phyloP scores from a whole-genome alignment of 2,888 invertebrate species.

The Lycaena phlaeas region DNA sequence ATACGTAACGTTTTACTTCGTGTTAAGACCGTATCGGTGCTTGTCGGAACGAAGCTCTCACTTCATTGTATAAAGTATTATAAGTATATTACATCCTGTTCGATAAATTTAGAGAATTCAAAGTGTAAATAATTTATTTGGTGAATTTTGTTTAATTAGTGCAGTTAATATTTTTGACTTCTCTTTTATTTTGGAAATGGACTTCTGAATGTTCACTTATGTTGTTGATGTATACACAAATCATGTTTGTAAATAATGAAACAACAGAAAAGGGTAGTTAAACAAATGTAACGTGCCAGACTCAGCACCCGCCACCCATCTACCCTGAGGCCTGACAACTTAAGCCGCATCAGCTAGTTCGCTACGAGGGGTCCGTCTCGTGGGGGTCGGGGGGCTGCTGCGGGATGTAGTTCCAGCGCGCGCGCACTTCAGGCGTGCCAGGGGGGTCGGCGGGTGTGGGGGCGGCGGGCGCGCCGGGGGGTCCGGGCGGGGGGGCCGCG shows the following conservation, averaged over 20 bases:
- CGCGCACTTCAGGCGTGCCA: slow-evolving; percentile 61
- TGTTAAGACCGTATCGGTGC: not conserved
- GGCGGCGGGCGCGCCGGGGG: slow-evolving; percentile 34
- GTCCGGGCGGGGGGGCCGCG: slow-evolving; percentile 42
- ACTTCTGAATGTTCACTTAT: too few species aligned
- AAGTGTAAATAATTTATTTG: too few species aligned
- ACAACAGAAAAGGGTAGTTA: too few species aligned
- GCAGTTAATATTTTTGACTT: too few species aligned
- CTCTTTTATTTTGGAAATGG: too few species aligned
- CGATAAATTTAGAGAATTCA: too few species aligned
- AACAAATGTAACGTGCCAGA: too few species aligned
- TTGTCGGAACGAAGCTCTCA: not conserved
- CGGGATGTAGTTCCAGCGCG: slow-evolving; percentile 68
- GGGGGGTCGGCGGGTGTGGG: slow-evolving; percentile 22
- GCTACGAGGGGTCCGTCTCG: slow-evolving; percentile 53
- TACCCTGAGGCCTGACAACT: not conserved
- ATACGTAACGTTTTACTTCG: not conserved
- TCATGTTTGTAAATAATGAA: too few species aligned
- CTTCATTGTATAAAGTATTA: not conserved
- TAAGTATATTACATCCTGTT: too few species aligned
- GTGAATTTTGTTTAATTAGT: too few species aligned
- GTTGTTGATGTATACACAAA: too few species aligned
- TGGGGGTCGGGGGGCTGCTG: slow-evolving; percentile 64
- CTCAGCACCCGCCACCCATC: not conserved
- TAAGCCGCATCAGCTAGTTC: slow-evolving; percentile 17